A percentile compares a stretch with the other conserved stretches of the same genome.
Evolutionary conservation across 2,888 invertebrate genomes (phyloP).

Genomic region (Nasonovia ribisnigri): DNA sequence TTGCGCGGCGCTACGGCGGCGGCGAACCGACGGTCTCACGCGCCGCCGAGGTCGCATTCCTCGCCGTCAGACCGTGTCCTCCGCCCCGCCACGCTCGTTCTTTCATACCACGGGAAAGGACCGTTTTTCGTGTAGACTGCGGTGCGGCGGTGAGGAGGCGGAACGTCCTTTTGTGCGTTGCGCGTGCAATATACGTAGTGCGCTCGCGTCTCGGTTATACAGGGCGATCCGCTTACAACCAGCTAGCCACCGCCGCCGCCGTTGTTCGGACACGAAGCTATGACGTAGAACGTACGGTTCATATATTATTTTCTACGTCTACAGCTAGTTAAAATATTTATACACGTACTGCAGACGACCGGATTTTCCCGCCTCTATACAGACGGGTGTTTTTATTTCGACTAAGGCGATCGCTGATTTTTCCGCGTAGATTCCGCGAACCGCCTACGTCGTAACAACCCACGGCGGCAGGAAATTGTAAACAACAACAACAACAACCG

Average conservation of each 20-base stretch:
- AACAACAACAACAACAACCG: not conserved
- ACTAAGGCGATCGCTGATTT: not conserved
- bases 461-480: not conserved
- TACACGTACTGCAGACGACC: not conserved
- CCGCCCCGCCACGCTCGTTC: slow-evolving; percentile 24
- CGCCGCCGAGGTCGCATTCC: slow-evolving; percentile 63
- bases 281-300: no score
- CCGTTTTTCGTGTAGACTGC: slow-evolving; percentile 18
- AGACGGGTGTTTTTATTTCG: not conserved
- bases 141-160: not conserved
- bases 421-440: not conserved
- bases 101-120: not conserved
- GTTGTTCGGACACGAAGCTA: not conserved
- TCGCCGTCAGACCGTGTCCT: slow-evolving; percentile 61
- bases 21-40: slow-evolving; percentile 38
- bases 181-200: slow-evolving; percentile 21
- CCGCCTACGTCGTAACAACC: not conserved
- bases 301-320: no score
- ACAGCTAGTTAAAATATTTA: no score
- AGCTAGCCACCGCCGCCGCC: no score
- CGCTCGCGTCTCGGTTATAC: not conserved
- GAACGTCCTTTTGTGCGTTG: slow-evolving; percentile 4
- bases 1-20: slow-evolving; percentile 32
- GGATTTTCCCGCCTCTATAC: not conserved
- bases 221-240: not conserved